Evolutionary conservation across 2,797 vertebrate genomes (phyloP).

Genomic region (Leucoraja ocellata): DNA sequence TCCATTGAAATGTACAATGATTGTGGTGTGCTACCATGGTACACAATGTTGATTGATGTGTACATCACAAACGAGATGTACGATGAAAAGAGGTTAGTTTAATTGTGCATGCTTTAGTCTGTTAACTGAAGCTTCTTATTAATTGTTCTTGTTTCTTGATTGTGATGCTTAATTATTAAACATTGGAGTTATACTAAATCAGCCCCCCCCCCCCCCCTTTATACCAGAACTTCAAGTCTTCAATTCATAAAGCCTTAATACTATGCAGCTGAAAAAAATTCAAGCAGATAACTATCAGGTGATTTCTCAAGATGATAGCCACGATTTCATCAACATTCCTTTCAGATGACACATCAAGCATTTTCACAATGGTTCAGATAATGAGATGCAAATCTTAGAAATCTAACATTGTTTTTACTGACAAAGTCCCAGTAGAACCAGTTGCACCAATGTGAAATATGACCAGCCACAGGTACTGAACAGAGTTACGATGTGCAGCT

Average conservation of each 20-base stretch:
- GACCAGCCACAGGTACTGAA: background rate
- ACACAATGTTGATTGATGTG: background rate
- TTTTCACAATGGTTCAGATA: background rate
- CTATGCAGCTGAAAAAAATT: background rate
- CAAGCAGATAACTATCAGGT: background rate
- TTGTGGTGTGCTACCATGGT: background rate
- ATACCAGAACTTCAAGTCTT: background rate
- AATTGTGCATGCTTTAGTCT: background rate
- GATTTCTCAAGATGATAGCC: background rate
- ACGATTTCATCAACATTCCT: background rate
- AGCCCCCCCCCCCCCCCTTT: background rate
- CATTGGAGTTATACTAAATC: too few species aligned
- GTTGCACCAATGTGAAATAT: background rate
- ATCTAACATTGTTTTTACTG: background rate
- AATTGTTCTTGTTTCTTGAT: background rate
- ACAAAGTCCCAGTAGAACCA: background rate
- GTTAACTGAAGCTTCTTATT: background rate
- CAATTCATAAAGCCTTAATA: background rate
- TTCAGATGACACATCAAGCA: background rate
- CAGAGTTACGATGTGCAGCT: background rate
- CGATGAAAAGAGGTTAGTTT: background rate
- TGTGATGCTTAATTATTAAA: background rate
- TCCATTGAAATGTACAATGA: background rate
- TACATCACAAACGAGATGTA: background rate
- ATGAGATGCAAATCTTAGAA: background rate